phyloP scores from a whole-genome alignment of 1,140 invertebrate species.

The Cataglyphis hispanica region DNA sequence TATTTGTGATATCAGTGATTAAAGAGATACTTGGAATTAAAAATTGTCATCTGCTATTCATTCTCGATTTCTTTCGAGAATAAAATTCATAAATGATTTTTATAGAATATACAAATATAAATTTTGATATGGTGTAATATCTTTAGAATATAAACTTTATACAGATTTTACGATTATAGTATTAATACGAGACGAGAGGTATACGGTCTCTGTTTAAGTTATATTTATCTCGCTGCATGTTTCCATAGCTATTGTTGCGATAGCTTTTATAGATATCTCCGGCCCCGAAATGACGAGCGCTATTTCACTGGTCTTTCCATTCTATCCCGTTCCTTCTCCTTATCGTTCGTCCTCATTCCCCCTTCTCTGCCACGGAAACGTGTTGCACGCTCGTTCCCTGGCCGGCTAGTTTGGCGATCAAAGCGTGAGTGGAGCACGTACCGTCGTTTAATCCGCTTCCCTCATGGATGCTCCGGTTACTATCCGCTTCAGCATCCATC shows the following conservation, averaged over 20 bases:
- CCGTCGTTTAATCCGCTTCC: constrained; percentile 59
- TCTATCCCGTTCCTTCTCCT: not conserved
- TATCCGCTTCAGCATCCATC: constrained; percentile 30
- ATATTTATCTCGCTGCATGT: constrained; percentile 19
- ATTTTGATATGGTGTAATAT: too few relatives aligned
- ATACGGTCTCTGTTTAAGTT: not conserved
- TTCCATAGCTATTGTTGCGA: not conserved
- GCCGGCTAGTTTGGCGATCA: constrained; percentile 47
- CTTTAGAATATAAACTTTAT: too few relatives aligned
- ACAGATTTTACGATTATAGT: too few relatives aligned
- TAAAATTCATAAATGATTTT: constrained; percentile 10
- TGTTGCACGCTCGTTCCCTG: constrained; percentile 30
- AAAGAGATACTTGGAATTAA: not conserved
- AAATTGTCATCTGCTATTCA: not conserved
- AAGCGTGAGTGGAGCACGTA: constrained; percentile 55
- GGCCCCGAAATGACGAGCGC: constrained; percentile 5
- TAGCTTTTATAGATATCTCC: constrained; percentile 34
- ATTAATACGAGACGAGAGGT: not conserved
- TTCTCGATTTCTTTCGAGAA: not conserved
- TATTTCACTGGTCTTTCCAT: not conserved
- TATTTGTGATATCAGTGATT: not conserved
- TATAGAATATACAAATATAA: not conserved
- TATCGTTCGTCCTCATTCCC: not conserved
- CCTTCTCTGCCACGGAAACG: constrained; percentile 19
- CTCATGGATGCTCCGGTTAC: constrained; percentile 42